These are phyloP conservation scores for Latheticus oryzae DNA, from an alignment of 2,888 invertebrate species.

Conservation along the genomic window DNA sequence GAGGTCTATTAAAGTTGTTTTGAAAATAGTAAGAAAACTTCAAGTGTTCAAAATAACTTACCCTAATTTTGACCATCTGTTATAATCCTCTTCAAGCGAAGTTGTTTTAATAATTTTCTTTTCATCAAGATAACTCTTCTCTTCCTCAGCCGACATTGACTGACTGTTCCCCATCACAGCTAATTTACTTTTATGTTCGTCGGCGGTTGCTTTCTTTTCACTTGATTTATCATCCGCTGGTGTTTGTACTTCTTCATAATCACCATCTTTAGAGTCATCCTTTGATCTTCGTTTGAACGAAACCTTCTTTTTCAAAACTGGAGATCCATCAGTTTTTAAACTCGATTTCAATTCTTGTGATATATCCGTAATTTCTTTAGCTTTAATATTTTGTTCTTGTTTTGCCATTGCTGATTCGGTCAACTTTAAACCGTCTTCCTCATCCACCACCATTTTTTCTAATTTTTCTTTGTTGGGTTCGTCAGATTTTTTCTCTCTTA, in stretches of 20 bases:
- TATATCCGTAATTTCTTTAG: slow-evolving; percentile 40
- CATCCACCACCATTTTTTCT: slow-evolving; percentile 57
- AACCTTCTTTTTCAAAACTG: slow-evolving; percentile 61
- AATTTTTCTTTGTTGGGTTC: slow-evolving; percentile 8
- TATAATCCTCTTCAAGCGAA: slow-evolving; percentile 61
- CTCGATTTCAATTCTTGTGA: slow-evolving; percentile 49
- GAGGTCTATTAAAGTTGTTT: no score
- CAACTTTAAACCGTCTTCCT: slow-evolving; percentile 62
- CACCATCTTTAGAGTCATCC: slow-evolving; percentile 52
- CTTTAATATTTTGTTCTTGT: slow-evolving; percentile 37
- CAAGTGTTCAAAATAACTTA: slow-evolving; percentile 54
- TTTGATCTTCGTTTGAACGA: slow-evolving; percentile 61
- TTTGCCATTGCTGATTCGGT: slow-evolving; percentile 50
- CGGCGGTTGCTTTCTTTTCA: slow-evolving; percentile 36
- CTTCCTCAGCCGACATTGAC: slow-evolving; percentile 60
- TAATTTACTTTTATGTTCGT: slow-evolving; percentile 43
- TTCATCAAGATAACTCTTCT: slow-evolving; percentile 57
- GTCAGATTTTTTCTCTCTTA: slow-evolving; percentile 21
- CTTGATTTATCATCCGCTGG: slow-evolving; percentile 33
- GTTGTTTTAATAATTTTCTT: slow-evolving; percentile 57
- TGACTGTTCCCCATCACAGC: slow-evolving; percentile 47
- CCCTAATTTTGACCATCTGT: slow-evolving; percentile 65
- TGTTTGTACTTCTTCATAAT: slow-evolving; percentile 53
- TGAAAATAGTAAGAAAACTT: no score
- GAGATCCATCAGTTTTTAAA: slow-evolving; percentile 52